Conservation (phyloP, 2,797 vertebrate genomes). For the Amniataba percoides region DNA sequence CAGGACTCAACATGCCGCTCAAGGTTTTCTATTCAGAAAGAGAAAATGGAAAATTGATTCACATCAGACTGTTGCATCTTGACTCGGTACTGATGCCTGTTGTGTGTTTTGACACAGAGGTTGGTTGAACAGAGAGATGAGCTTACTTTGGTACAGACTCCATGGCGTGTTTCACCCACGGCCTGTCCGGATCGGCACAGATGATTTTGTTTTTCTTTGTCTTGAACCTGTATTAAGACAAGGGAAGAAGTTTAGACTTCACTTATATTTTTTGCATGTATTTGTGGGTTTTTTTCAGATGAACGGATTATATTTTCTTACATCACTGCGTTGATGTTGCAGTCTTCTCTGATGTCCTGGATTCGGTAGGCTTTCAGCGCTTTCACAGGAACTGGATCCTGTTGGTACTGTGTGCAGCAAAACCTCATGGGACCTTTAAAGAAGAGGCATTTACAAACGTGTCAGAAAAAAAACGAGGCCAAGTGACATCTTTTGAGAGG, state of each 20-base stretch:
- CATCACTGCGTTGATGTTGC: conserved; percentile 71
- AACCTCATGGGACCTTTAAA: conserved; percentile 38
- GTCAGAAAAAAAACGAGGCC: background rate
- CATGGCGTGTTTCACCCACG: conserved; percentile 57
- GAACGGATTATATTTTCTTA: conserved; percentile 48
- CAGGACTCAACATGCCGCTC: background rate
- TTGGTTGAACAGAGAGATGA: background rate
- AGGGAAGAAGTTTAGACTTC: conserved; percentile 2
- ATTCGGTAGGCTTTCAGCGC: conserved; percentile 41
- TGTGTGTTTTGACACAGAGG: background rate
- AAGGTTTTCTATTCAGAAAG: background rate
- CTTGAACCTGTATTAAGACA: conserved; percentile 60
- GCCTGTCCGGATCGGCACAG: conserved; percentile 52
- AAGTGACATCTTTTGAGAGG: background rate
- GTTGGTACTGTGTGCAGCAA: conserved; percentile 70
- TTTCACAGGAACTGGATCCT: background rate
- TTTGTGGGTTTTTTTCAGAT: background rate
- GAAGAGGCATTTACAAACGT: conserved; percentile 12
- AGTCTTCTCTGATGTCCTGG: conserved; percentile 54
- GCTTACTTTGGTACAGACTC: conserved; percentile 43
- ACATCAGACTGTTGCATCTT: background rate
- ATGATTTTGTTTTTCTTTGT: conserved; percentile 42
- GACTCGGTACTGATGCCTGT: background rate
- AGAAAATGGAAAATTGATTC: conserved; percentile 6
- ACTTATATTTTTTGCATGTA: background rate